These are phyloP conservation scores for Tupaia tana DNA, from an alignment of 2,113 vertebrate species.

Conservation along the genomic window DNA sequence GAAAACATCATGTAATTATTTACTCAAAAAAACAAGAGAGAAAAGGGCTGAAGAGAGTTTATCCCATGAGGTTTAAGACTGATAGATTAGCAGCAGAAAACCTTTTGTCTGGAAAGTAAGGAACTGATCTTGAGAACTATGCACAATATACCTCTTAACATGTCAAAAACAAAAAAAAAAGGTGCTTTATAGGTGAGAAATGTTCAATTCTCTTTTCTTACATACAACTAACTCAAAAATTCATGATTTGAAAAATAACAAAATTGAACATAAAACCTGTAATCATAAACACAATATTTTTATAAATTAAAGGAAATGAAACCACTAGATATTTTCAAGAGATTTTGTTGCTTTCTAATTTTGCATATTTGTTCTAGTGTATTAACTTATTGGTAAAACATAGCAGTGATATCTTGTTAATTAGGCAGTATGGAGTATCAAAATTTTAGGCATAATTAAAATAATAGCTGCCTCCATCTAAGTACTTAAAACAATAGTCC, in stretches of 20 bases:
- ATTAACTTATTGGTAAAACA: constrained; percentile 7
- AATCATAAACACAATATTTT: neutral
- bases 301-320: neutral
- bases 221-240: constrained; percentile 47
- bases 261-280: constrained; percentile 57
- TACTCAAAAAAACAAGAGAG: constrained; percentile 78
- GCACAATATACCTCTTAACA: constrained; percentile 77
- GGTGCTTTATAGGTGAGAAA: constrained; percentile 58
- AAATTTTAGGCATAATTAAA: neutral
- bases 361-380: neutral
- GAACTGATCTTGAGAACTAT: constrained; percentile 72
- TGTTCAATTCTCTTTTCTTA: constrained; percentile 42
- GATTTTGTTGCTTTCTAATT: neutral
- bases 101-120: constrained; percentile 76
- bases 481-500: neutral
- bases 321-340: neutral
- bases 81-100: constrained; percentile 74
- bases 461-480: neutral
- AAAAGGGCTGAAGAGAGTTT: constrained; percentile 55
- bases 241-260: constrained; percentile 54
- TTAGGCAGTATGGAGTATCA: neutral
- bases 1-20: constrained; percentile 78
- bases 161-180: constrained; percentile 71
- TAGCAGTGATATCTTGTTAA: neutral
- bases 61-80: constrained; percentile 64